Base-by-base conservation (phyloP, 2,113 vertebrate genomes). In the Pao palembangensis region DNA sequence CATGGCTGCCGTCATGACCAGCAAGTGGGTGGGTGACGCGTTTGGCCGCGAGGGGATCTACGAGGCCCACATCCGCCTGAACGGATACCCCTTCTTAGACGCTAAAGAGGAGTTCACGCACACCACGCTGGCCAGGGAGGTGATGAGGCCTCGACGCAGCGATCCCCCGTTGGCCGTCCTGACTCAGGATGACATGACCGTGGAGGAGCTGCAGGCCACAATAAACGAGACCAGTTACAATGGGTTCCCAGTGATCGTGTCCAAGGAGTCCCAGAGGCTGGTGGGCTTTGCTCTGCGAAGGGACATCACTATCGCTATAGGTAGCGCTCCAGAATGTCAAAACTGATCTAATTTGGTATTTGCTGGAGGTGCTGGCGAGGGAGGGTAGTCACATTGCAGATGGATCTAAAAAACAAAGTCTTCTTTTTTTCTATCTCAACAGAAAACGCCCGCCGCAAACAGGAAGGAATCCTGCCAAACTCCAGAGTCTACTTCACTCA, bases 1-100 rank as follows among this genome's bases (percentile, higher is more conserved):
- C 38, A 99, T 99, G 97, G 97, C 96, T 3, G 97, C 97, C 6
- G 95, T 99, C 67, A 99, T 99, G 97, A 98, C 97, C 88, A 99
- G 96, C 90, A 99, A 99, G 82, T 99, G 97, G 97, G 97, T 99
- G 79, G 97, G 97, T 21, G 97, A 99, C 55, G 97, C 97, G 14
- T 99, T 99, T 49, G 97, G 97, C 15, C 92, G 97, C 14, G 95
- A 97, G 91, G 97, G 97, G 44, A 99, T 99, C 87, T 99, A 99
- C 41, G 97, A 99, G 85, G 91, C 97, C 0, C 97, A 99, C 87
- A 99, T 99, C 82, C 94, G 96, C 12, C 90, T 99, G 81, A 99
- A 99, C 16, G 97, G 97, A 6, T 99, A 99, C 87, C 97, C 97
- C 61, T 99, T 99, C 90, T 81, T 99, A 85, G 97, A 99, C 57